phyloP scores from a whole-genome alignment of 2,888 invertebrate genomes.

The Trichogramma evanescens region DNA sequence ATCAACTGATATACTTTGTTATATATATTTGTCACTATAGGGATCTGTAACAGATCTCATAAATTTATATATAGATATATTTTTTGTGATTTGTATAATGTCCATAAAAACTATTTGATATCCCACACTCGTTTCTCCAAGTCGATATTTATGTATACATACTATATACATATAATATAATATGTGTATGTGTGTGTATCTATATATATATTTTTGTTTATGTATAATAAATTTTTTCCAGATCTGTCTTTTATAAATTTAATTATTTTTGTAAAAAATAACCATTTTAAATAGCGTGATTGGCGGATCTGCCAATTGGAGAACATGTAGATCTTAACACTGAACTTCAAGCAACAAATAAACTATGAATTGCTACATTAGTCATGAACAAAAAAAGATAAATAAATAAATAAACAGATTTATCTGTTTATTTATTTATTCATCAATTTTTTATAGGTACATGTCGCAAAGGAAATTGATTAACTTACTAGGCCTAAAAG shows the following conservation, averaged over 20 bases:
- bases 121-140: no score
- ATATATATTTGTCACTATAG: background rate
- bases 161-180: background rate
- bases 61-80: background rate
- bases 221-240: background rate
- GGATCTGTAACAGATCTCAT: constrained; percentile 9
- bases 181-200: background rate
- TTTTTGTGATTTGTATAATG: background rate
- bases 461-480: constrained; percentile 24
- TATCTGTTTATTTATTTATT: constrained; percentile 20
- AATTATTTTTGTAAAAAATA: constrained; percentile 11
- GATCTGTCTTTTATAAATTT: constrained; percentile 4
- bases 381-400: constrained; percentile 28
- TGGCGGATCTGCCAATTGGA: constrained; percentile 23
- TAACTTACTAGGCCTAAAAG: constrained; percentile 45
- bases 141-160: background rate
- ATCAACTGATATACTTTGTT: background rate
- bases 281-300: constrained; percentile 13
- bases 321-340: constrained; percentile 14
- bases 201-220: constrained; percentile 1
- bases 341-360: constrained; percentile 30
- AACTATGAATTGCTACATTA: constrained; percentile 41
- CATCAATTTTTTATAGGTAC: constrained; percentile 13
- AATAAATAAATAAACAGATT: background rate
- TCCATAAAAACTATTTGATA: no score